Evolutionary conservation across 1,140 invertebrate species (phyloP).

Genomic region (Goniozus legneri): DNA sequence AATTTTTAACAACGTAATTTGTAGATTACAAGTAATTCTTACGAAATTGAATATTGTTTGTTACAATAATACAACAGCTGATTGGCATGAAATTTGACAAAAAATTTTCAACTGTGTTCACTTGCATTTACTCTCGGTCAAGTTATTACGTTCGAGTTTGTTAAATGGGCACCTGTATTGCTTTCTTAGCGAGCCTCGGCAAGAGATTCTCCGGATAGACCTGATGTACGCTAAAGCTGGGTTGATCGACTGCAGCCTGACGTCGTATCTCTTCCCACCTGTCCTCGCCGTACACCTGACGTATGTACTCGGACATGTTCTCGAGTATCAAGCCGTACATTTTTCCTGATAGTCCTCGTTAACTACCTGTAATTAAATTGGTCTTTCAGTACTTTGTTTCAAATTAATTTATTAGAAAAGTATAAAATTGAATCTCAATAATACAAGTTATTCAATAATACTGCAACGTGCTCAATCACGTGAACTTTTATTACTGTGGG

Average conservation of each 20-base stretch:
- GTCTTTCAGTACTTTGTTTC: neutral
- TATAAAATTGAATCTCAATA: neutral
- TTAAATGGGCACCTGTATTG: constrained; percentile 81
- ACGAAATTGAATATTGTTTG: no score
- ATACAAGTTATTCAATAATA: neutral
- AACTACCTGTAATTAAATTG: neutral
- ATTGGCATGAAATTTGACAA: no score
- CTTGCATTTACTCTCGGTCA: no score
- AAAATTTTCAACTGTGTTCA: no score
- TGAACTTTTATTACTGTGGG: no score
- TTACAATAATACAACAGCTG: no score
- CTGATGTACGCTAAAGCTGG: constrained; percentile 87
- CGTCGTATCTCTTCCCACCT: constrained; percentile 84
- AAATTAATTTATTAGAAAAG: neutral
- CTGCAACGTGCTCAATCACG: neutral
- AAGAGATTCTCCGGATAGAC: constrained; percentile 89
- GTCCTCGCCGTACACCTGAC: constrained; percentile 85
- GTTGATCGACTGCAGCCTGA: constrained; percentile 76
- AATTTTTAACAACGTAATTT: no score
- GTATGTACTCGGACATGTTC: constrained; percentile 88
- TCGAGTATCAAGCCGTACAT: constrained; percentile 96
- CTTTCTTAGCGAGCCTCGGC: constrained; percentile 76
- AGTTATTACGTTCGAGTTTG: no score
- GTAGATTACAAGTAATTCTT: no score
- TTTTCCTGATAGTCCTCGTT: constrained; percentile 35